These are phyloP conservation scores for Anguilla japonica DNA, from an alignment of 2,113 vertebrate genomes.

Conservation along the genomic window DNA sequence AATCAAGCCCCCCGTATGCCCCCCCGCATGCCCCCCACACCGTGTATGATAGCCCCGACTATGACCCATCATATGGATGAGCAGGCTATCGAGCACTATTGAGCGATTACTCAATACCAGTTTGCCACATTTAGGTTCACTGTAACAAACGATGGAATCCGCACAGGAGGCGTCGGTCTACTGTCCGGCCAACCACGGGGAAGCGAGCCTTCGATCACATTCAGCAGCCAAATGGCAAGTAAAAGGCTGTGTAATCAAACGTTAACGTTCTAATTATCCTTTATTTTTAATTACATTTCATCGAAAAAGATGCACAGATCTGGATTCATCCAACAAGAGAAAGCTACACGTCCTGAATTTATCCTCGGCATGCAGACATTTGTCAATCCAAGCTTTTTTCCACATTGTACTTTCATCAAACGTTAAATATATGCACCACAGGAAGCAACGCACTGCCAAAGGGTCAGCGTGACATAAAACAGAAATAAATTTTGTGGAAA, in stretches of 20 bases:
- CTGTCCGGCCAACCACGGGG: not conserved
- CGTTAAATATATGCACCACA: not conserved
- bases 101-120: constrained; percentile 14
- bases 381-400: not conserved
- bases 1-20: constrained; percentile 3
- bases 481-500: not conserved
- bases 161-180: not conserved
- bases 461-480: not conserved
- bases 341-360: no score
- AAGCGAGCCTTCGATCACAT: not conserved
- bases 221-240: no score
- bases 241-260: no score
- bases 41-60: not conserved
- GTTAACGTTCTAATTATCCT: no score
- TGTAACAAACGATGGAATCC: constrained; percentile 11
- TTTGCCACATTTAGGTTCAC: constrained; percentile 3
- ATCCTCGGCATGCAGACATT: no score
- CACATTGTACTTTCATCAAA: not conserved
- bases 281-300: no score
- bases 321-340: no score
- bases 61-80: constrained; percentile 15
- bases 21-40: not conserved
- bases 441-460: not conserved
- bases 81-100: constrained; percentile 19
- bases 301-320: no score